These are phyloP conservation scores for Chaunax sp. DNA, from an alignment of 2,797 vertebrate genomes.

Conservation along the genomic window DNA sequence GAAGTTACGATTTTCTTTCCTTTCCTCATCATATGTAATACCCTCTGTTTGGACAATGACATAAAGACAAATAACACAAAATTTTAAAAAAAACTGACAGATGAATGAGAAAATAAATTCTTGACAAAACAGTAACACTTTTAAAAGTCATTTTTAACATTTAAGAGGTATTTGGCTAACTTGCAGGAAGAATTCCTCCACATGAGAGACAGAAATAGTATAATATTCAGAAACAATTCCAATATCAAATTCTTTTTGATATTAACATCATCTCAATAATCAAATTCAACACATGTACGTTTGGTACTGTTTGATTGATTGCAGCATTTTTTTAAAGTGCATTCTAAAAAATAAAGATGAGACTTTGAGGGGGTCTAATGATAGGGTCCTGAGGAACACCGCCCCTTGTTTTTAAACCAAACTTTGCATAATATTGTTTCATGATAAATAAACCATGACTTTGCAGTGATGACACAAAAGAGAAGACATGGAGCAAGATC, in stretches of 20 bases:
- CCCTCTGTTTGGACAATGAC: background rate
- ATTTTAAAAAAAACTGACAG: conserved; percentile 7
- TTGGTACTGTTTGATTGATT: conserved; percentile 16
- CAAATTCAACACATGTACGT: conserved; percentile 8
- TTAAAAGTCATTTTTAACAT: conserved; percentile 5
- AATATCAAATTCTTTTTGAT: conserved; percentile 16
- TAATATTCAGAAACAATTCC: conserved; percentile 18
- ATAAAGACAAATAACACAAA: conserved; percentile 1
- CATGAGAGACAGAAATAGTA: conserved; percentile 14
- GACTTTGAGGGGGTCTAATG: conserved; percentile 38
- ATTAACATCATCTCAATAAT: conserved; percentile 27
- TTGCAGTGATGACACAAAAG: conserved; percentile 33
- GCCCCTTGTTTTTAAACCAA: conserved; percentile 22
- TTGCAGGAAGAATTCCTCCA: conserved; percentile 13
- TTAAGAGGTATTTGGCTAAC: conserved; percentile 16
- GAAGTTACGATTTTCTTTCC: conserved; percentile 3
- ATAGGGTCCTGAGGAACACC: conserved; percentile 67
- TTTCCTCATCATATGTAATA: background rate
- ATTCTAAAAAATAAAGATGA: conserved; percentile 43
- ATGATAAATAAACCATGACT: conserved; percentile 28
- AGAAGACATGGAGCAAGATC: conserved; percentile 47
- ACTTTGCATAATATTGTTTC: conserved; percentile 32
- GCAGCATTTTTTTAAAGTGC: conserved; percentile 69
- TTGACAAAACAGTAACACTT: conserved; percentile 40
- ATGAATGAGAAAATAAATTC: conserved; percentile 20